These are phyloP conservation scores for Chironomus riparius DNA, from an alignment of 2,888 invertebrate species.

Conservation along the genomic window DNA sequence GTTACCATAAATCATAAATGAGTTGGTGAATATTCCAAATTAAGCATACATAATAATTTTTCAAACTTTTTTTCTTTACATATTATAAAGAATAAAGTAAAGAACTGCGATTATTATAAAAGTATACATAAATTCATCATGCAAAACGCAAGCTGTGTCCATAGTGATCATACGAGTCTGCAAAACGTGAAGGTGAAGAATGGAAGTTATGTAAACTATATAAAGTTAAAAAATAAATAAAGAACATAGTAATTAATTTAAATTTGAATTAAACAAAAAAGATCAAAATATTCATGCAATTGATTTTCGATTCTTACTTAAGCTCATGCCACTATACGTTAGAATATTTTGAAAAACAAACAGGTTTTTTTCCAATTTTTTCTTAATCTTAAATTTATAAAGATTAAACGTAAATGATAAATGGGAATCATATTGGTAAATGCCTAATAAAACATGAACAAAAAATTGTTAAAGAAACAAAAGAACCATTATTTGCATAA, in stretches of 20 bases:
- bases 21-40: not conserved
- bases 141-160: constrained; percentile 2
- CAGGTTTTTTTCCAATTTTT: no score
- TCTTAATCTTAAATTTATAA: no score
- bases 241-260: not conserved
- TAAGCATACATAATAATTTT: not conserved
- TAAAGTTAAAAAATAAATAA: not conserved
- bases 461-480: no score
- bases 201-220: constrained; percentile 18
- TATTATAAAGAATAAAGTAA: not conserved
- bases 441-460: no score
- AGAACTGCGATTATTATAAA: not conserved
- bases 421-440: no score
- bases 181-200: constrained; percentile 5
- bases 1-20: not conserved
- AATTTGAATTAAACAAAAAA: not conserved
- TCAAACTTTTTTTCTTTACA: not conserved
- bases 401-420: no score
- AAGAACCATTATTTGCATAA: not conserved
- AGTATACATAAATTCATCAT: not conserved
- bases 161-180: not conserved
- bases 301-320: no score
- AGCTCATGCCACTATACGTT: no score
- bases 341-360: no score
- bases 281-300: no score